Conservation (phyloP, 1,140 invertebrate genomes). For the Dendroctonus ponderosae region DNA sequence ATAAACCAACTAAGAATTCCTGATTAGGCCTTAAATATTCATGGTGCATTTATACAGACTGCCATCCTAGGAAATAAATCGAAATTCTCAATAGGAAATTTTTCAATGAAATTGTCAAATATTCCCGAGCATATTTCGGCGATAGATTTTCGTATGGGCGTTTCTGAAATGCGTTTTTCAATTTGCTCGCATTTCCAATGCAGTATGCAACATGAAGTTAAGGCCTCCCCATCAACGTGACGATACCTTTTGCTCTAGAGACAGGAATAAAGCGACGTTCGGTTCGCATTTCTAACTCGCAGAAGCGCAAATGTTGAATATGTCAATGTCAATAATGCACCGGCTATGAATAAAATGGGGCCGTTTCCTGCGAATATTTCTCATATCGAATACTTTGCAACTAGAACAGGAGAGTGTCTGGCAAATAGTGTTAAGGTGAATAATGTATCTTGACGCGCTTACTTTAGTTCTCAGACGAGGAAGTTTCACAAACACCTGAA, state of each 20-base stretch:
- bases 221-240: conserved; percentile 8
- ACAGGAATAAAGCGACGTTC: conserved; percentile 6
- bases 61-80: too few relatives aligned
- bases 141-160: not conserved
- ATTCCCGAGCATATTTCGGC: too few relatives aligned
- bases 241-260: conserved; percentile 8
- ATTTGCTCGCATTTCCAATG: conserved; percentile 8
- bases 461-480: too few relatives aligned
- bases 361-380: not conserved
- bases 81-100: too few relatives aligned
- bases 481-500: too few relatives aligned
- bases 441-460: too few relatives aligned
- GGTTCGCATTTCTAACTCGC: conserved; percentile 9
- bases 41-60: too few relatives aligned
- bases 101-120: too few relatives aligned
- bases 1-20: too few relatives aligned
- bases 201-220: conserved; percentile 10
- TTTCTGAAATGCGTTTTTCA: conserved; percentile 3
- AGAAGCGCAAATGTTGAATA: conserved; percentile 4
- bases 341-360: conserved; percentile 10
- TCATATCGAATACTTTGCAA: conserved; percentile 2
- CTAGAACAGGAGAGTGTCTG: not conserved
- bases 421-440: too few relatives aligned
- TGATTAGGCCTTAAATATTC: too few relatives aligned
- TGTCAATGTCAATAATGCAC: conserved; percentile 13